Evolutionary conservation across 2,888 invertebrate genomes (phyloP), one percentile per base, ranked within the genome.

Genomic region (Cephus runcator): DNA sequence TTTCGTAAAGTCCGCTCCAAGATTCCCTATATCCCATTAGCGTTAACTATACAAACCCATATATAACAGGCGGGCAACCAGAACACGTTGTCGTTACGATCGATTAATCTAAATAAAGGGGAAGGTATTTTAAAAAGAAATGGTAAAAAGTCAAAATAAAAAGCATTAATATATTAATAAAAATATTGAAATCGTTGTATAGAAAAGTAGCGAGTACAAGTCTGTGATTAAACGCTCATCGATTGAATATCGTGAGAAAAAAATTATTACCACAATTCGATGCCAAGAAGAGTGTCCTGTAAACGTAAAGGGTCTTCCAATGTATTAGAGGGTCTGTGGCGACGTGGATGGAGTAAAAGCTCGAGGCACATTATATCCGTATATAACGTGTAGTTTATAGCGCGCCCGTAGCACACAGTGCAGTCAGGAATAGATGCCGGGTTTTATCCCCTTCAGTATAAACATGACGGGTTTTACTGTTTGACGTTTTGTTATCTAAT

Each of bases 401-500:
- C 82, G 80, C 76, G 78, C 79, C 79, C 78, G 77, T 76, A 71
- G 31, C 71, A 71, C 71, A 33, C 71, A 79, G 79, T 77, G 79
- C 81, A 77, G 79, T 78, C 77, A 80, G 81, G 82, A 82, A 80
- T 83, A 83, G 85, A 80, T 79, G 79, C 83, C 82, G 81, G 84
- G 84, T 85, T 87, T 88, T 88, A 87, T 87, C 86, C 86, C 87
- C 86, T 83, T 86, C 82, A 84, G 85, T 87, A 88, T 89, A 88
- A 87, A 88, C 86, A 88, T 87, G 87, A 86, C 85, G 86, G 85
- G 85, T 87, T 89, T 89, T 89, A 88, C 87, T 87, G 88, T 88
- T 88, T 88, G 88, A 88, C 87, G 87, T 88, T 89, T 88, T 87
- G 89, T 88, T 89, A 88, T 88, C 89, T 88, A 88, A 89, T 88